These are phyloP conservation scores for Baronia brevicornis DNA, from an alignment of 2,888 invertebrate species.

Conservation along the genomic window DNA sequence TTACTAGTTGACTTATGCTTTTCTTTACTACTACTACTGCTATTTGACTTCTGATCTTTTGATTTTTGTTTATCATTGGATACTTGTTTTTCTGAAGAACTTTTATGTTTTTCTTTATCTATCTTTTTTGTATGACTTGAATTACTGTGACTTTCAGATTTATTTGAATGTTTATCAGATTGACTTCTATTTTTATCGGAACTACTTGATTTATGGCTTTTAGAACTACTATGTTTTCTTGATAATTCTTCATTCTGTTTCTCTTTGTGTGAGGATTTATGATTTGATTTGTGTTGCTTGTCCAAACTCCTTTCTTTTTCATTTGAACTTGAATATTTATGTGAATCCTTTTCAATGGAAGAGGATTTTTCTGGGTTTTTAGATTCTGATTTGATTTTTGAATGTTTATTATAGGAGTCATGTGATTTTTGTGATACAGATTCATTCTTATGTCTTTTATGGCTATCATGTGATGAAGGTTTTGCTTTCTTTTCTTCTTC, in stretches of 20 bases:
- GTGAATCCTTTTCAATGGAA: conserved; percentile 10
- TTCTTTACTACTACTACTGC: conserved; percentile 52
- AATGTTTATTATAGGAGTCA: conserved; percentile 26
- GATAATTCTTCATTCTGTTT: conserved; percentile 32
- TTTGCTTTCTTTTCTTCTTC: conserved; percentile 36
- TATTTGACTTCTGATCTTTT: conserved; percentile 38
- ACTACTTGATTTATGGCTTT: conserved; percentile 30
- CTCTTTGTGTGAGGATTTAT: conserved; percentile 33
- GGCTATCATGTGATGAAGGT: conserved; percentile 32
- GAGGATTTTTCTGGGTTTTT: conserved; percentile 14
- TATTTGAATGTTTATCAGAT: conserved; percentile 35
- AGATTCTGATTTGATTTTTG: conserved; percentile 9
- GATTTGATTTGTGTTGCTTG: conserved; percentile 38
- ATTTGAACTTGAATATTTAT: conserved; percentile 36
- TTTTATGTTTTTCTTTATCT: conserved; percentile 37
- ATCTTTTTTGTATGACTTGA: conserved; percentile 22
- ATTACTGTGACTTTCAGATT: conserved; percentile 36
- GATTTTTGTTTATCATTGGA: conserved; percentile 39
- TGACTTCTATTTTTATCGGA: conserved; percentile 31
- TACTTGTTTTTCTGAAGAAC: conserved; percentile 38
- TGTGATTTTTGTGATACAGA: conserved; percentile 23
- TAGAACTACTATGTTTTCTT: conserved; percentile 26
- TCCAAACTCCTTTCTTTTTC: conserved; percentile 38
- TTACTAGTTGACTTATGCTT: conserved; percentile 53
- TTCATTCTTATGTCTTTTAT: conserved; percentile 35